These are phyloP conservation scores for Drosophila recens DNA, from an alignment of 2,888 invertebrate genomes.

Conservation along the genomic window DNA sequence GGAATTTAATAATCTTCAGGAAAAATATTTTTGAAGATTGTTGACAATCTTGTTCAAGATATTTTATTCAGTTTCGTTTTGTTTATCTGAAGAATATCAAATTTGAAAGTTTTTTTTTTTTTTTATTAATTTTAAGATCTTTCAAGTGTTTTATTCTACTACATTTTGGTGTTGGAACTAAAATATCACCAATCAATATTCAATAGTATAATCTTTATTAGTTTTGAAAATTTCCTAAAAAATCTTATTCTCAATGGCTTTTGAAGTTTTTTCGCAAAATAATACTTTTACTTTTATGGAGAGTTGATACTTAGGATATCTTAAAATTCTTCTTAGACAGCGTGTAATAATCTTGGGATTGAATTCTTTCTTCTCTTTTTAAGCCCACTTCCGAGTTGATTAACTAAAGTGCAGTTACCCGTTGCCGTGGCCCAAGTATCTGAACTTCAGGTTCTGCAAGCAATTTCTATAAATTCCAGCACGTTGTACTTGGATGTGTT, in stretches of 20 bases:
- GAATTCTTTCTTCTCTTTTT: not conserved
- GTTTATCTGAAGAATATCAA: not conserved
- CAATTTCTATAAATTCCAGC: conserved; percentile 46
- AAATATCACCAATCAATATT: no score
- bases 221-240: no score
- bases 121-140: not conserved
- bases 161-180: no score
- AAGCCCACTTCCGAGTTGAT: conserved; percentile 1
- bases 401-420: conserved; percentile 16
- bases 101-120: not conserved
- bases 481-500: conserved; percentile 32
- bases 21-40: not conserved
- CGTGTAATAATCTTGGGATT: not conserved
- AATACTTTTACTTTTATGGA: not conserved
- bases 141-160: not conserved
- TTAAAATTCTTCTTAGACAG: not conserved
- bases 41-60: not conserved
- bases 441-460: not conserved
- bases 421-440: conserved; percentile 3
- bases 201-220: no score
- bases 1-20: not conserved
- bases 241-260: not conserved
- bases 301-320: not conserved
- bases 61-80: not conserved
- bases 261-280: not conserved